Base-by-base conservation (phyloP, 2,113 vertebrate species). In the Perognathus longimembris region DNA sequence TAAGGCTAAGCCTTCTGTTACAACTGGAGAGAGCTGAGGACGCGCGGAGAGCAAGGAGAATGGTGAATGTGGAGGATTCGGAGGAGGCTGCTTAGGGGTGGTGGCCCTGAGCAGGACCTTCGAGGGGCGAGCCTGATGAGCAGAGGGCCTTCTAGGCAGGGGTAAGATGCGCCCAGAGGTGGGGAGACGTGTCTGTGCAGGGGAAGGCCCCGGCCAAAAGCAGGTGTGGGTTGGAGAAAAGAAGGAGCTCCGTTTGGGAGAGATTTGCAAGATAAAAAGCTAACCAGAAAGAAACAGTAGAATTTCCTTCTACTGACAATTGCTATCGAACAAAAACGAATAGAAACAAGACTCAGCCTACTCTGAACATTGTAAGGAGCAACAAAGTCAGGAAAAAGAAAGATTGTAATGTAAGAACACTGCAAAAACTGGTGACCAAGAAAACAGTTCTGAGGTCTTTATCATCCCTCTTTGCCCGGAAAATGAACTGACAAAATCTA, bases 1-100 rank as follows among this genome's bases (percentile, higher is more conserved):
- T 94, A 94, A 93, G 85, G 89, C 82, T 36, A 50, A 88, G 88
- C 32, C 79, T 87, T 90, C 14, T 66, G 70, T 85, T 73, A 88
- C 70, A 85, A 85, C 89, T 28, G 63, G 79, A 88, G 70, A 73
- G 89, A 17, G 66, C 82, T 54, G 70, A 36, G 70, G 96, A 54
- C 66, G 26, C 20, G 38, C 81, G 21, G 32, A 20, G 78, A 40
- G 57, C 8, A 0, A 42, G 76, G 22, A 54, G 42, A n/a, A 15
- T 5, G 42, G 54, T 24, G 30, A 61, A 59, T 67, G 74, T 34
- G 10, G 38, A 54, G 64, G 54, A 73, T 61, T n/a, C 59, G 28
- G 69, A 75, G 45, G 36, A 63, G 74, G 38, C 54, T 77, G 45
- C 24, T 0, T 0, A 6, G 85, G 78, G 66, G 50, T 12, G 15